These are phyloP conservation scores for Emydocephalus ijimae DNA, from an alignment of 2,113 vertebrate genomes.

Conservation along the genomic window DNA sequence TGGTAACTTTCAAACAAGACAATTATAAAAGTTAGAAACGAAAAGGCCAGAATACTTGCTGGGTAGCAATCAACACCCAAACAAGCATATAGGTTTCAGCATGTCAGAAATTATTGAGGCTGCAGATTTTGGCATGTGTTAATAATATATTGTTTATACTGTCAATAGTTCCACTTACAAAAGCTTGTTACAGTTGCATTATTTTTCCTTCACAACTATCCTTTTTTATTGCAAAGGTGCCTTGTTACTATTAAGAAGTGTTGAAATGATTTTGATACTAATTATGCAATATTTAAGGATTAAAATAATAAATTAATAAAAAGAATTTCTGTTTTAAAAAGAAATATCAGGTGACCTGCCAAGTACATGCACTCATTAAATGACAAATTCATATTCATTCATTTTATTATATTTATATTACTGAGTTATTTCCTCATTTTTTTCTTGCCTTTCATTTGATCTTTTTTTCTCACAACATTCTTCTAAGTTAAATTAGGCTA, in stretches of 20 bases:
- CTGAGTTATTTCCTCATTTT: not conserved
- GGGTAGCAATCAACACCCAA: too few species aligned
- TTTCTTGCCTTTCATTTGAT: not conserved
- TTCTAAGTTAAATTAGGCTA: not conserved
- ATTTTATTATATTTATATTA: not conserved
- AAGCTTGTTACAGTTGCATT: not conserved
- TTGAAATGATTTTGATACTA: slow-evolving; percentile 63
- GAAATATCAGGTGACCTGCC: slow-evolving; percentile 77
- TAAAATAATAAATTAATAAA: slow-evolving; percentile 71
- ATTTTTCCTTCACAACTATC: slow-evolving; percentile 30
- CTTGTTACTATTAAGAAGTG: slow-evolving; percentile 54
- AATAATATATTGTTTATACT: not conserved
- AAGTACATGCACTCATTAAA: slow-evolving; percentile 69
- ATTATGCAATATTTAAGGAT: slow-evolving; percentile 70
- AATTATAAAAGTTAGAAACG: too few species aligned
- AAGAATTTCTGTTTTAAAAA: slow-evolving; percentile 63
- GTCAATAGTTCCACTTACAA: not conserved
- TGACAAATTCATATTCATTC: slow-evolving; percentile 59
- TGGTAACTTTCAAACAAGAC: too few species aligned
- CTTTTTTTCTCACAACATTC: not conserved
- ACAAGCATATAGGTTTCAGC: not conserved
- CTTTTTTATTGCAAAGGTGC: slow-evolving; percentile 28
- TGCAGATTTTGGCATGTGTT: slow-evolving; percentile 7
- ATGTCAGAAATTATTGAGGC: not conserved
- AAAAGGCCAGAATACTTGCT: too few species aligned